Evolutionary conservation across 35 echinoderm and acorn worm species (phyloP).

Genomic region (Acanthaster planci): DNA sequence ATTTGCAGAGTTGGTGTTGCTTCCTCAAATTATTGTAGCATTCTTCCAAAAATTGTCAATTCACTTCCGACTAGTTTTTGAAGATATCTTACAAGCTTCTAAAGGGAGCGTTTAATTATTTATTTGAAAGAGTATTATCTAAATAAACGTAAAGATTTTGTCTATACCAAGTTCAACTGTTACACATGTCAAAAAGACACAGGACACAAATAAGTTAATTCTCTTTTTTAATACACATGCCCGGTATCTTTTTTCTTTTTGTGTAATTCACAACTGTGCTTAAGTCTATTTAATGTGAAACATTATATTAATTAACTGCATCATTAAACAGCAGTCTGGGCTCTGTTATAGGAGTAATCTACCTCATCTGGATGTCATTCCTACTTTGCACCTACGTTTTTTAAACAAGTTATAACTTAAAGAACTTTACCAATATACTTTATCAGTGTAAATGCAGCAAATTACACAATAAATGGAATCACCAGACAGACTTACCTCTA

Average conservation of each 20-base stretch:
- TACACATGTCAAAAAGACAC: not conserved
- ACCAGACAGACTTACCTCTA: constrained; percentile 45
- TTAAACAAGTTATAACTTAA: no score
- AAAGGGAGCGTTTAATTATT: not conserved
- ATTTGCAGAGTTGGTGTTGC: not conserved
- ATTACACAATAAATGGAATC: not conserved
- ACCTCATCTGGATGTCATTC: no score
- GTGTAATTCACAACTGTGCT: not conserved
- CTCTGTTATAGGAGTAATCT: no score
- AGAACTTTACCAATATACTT: not conserved
- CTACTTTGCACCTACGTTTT: no score
- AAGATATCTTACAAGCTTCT: not conserved
- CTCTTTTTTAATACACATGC: no score
- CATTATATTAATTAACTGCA: not conserved
- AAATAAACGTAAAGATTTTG: not conserved
- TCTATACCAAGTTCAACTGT: not conserved
- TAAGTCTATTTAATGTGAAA: not conserved
- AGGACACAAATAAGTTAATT: not conserved
- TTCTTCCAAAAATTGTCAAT: constrained; percentile 1
- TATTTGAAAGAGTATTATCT: not conserved
- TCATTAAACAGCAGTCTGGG: not conserved
- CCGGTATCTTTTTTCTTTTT: not conserved
- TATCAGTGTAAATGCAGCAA: not conserved
- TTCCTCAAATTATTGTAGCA: not conserved
- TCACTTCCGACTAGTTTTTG: not conserved